A percentile compares a stretch with the other conserved stretches of the same genome.
Conservation (phyloP, 1,140 invertebrate species). For the Zaprionus tsacasi region DNA sequence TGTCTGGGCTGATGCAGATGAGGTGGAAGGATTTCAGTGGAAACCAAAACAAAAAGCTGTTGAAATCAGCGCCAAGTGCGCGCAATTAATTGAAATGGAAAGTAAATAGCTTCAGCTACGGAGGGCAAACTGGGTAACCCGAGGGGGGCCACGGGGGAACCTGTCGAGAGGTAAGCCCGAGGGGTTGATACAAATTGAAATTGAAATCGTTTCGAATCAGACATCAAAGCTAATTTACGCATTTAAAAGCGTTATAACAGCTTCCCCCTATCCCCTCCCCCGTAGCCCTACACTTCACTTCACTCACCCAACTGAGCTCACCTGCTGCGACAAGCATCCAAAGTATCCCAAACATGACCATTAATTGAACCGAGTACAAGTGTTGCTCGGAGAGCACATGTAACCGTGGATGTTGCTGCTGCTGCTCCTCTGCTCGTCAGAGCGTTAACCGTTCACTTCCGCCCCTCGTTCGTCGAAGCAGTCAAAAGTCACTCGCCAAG, state of each 20-base stretch:
- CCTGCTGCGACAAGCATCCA: conserved; percentile 30
- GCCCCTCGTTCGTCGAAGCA: conserved; percentile 13
- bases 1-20: conserved; percentile 31
- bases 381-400: background rate
- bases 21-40: conserved; percentile 32
- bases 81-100: conserved; percentile 51
- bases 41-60: conserved; percentile 12
- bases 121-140: background rate
- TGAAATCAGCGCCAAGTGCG: conserved; percentile 45
- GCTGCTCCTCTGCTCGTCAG: conserved; percentile 4
- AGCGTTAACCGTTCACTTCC: conserved; percentile 70
- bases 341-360: conserved; percentile 38
- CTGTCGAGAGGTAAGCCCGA: background rate
- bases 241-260: conserved; percentile 73
- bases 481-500: conserved; percentile 37
- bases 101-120: conserved; percentile 18
- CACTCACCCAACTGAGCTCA: conserved; percentile 3
- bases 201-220: conserved; percentile 73
- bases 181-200: conserved; percentile 28
- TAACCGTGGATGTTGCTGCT: background rate
- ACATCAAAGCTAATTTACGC: conserved; percentile 66
- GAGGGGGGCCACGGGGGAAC: background rate
- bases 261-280: background rate
- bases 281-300: background rate
- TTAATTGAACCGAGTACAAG: conserved; percentile 51